Evolutionary conservation across 2,113 vertebrate species (phyloP).

Genomic region (Gasterosteus nipponicus): DNA sequence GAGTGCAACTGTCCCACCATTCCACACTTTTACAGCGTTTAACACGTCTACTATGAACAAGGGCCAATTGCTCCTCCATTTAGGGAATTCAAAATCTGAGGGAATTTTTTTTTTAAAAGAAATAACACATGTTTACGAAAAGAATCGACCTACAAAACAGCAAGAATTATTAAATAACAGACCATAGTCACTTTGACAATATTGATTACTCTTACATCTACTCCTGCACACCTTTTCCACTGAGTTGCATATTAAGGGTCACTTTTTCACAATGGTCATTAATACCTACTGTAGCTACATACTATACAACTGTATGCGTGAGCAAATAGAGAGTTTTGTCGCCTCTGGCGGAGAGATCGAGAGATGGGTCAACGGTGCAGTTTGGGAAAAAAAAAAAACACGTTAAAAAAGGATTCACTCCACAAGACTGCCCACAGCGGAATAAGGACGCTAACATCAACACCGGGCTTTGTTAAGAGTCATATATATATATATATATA

Average conservation of each 20-base stretch:
- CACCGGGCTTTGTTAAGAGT: slow-evolving; percentile 77
- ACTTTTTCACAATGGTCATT: slow-evolving; percentile 81
- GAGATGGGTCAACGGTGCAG: slow-evolving; percentile 69
- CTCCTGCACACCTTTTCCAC: slow-evolving; percentile 78
- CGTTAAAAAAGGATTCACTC: slow-evolving; percentile 79
- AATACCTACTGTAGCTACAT: slow-evolving; percentile 80
- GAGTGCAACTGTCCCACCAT: slow-evolving; percentile 43
- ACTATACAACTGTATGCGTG: slow-evolving; percentile 73
- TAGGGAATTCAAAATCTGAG: slow-evolving; percentile 33
- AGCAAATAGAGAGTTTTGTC: slow-evolving; percentile 50
- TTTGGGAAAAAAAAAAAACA: slow-evolving; percentile 59
- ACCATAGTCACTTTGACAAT: slow-evolving; percentile 76
- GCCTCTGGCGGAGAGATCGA: slow-evolving; percentile 58
- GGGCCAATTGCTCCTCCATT: slow-evolving; percentile 52
- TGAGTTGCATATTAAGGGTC: slow-evolving; percentile 84
- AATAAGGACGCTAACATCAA: slow-evolving; percentile 78
- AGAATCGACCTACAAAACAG: slow-evolving; percentile 53
- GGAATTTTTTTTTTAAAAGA: background rate
- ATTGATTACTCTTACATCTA: slow-evolving; percentile 75
- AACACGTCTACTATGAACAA: slow-evolving; percentile 43
- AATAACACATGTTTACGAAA: slow-evolving; percentile 43
- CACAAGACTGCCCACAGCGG: slow-evolving; percentile 79
- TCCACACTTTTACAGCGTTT: slow-evolving; percentile 35
- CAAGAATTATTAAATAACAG: slow-evolving; percentile 74
- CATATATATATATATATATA: slow-evolving; percentile 51